Evolutionary conservation across 2,113 vertebrate species (phyloP).

Genomic region (Tursiops truncatus): DNA sequence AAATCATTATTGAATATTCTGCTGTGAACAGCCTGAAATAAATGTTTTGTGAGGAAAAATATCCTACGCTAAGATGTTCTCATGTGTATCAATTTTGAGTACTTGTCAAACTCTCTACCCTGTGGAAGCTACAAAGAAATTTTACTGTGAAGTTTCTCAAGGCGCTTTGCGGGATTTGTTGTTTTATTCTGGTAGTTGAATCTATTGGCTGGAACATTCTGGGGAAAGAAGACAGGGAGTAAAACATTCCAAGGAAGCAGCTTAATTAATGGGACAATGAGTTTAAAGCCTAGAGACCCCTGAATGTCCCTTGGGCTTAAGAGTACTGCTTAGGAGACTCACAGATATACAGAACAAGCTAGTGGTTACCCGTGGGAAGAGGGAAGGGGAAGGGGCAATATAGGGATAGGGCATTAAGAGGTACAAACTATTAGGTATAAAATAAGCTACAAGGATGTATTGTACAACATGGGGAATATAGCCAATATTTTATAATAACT

Average conservation of each 20-base stretch:
- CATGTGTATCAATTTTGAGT: background rate
- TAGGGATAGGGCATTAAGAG: background rate
- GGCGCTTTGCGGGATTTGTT: background rate
- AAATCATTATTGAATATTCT: conserved; percentile 11
- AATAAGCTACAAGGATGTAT: too few relatives aligned
- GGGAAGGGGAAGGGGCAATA: too few relatives aligned
- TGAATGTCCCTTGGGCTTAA: background rate
- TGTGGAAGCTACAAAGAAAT: background rate
- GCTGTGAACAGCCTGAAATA: background rate
- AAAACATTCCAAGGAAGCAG: background rate
- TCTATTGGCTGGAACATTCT: background rate
- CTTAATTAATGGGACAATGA: background rate
- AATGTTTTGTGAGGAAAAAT: conserved; percentile 26
- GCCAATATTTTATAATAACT: background rate
- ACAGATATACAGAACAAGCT: background rate
- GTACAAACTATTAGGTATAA: background rate
- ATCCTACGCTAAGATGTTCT: background rate
- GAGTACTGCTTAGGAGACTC: background rate
- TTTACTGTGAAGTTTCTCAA: background rate
- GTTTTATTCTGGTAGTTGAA: conserved; percentile 1
- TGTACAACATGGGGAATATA: background rate
- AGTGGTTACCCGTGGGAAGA: background rate
- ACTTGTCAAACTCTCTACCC: background rate
- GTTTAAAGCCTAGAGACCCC: background rate
- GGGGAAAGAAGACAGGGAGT: background rate